These are phyloP conservation scores for Sylvilagus bachmani DNA, from an alignment of 2,113 vertebrate species.

Conservation along the genomic window DNA sequence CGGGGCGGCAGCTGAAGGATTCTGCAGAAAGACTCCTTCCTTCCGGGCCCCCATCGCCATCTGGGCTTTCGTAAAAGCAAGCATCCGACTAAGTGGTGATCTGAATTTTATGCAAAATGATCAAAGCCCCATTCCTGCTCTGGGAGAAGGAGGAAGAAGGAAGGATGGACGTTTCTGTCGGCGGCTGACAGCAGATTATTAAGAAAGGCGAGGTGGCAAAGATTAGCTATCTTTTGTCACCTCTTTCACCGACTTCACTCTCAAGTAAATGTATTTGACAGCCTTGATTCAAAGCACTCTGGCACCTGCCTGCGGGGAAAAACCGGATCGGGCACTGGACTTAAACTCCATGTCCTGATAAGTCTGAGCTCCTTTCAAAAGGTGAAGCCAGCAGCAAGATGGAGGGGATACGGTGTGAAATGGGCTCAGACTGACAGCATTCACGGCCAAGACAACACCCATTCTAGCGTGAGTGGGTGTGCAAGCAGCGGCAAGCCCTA, in stretches of 20 bases:
- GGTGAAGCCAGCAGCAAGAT: neutral
- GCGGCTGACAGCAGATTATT: neutral
- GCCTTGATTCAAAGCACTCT: neutral
- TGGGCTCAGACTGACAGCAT: neutral
- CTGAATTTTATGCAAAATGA: conserved; percentile 57
- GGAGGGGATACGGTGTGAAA: neutral
- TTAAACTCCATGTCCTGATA: neutral
- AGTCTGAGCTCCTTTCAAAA: neutral
- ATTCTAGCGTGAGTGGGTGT: no score
- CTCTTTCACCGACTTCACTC: conserved; percentile 3
- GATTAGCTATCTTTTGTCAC: conserved; percentile 4
- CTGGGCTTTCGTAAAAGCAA: conserved; percentile 40
- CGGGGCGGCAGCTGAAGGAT: neutral
- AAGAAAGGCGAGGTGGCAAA: neutral
- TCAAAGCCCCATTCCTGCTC: conserved; percentile 13
- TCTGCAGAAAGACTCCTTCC: conserved; percentile 18
- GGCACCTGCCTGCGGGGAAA: neutral
- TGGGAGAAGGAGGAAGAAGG: neutral
- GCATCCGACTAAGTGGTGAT: conserved; percentile 14
- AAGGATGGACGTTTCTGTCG: conserved; percentile 11
- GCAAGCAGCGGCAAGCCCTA: neutral
- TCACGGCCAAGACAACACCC: neutral
- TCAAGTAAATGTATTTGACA: conserved; percentile 12
- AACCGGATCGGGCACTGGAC: neutral
- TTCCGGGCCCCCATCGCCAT: neutral